Evolutionary conservation across 2,113 vertebrate species (phyloP).

Genomic region (Hyperopisus bebe): DNA sequence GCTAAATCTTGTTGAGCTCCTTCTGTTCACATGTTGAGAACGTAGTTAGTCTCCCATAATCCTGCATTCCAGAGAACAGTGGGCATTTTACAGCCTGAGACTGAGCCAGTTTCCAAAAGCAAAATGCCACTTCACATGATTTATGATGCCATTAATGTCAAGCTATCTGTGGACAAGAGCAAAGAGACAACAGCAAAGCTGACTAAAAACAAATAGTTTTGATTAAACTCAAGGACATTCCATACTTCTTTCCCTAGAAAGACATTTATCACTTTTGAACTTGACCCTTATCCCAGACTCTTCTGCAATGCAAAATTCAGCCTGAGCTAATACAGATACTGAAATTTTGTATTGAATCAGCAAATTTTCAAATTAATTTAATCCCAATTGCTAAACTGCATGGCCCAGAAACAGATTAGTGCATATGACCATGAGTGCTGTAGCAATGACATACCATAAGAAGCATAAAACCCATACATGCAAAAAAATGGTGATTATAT

Average conservation of each 20-base stretch:
- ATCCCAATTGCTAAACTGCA: constrained; percentile 28
- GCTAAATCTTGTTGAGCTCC: background rate
- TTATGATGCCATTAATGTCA: constrained; percentile 99
- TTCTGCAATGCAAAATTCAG: constrained; percentile 52
- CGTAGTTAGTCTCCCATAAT: constrained; percentile 57
- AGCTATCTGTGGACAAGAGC: constrained; percentile 98
- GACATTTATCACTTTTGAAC: constrained; percentile 93
- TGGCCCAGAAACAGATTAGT: background rate
- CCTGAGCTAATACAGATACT: constrained; percentile 66
- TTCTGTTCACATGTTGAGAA: background rate
- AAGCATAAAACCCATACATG: background rate
- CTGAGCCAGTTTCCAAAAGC: constrained; percentile 70
- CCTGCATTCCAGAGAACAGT: constrained; percentile 61
- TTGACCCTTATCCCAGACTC: constrained; percentile 72
- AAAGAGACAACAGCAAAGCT: constrained; percentile 92
- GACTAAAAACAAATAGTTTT: constrained; percentile 99
- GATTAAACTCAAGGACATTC: constrained; percentile 99
- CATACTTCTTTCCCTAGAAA: constrained; percentile 91
- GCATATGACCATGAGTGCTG: background rate
- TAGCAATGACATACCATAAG: constrained; percentile 34
- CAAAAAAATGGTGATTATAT: background rate
- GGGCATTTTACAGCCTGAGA: constrained; percentile 74
- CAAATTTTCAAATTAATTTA: constrained; percentile 54
- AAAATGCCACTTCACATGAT: constrained; percentile 85
- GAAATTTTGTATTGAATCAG: constrained; percentile 49